phyloP scores from a whole-genome alignment of 2,888 invertebrate species.

The Holacanthella duospinosa region DNA sequence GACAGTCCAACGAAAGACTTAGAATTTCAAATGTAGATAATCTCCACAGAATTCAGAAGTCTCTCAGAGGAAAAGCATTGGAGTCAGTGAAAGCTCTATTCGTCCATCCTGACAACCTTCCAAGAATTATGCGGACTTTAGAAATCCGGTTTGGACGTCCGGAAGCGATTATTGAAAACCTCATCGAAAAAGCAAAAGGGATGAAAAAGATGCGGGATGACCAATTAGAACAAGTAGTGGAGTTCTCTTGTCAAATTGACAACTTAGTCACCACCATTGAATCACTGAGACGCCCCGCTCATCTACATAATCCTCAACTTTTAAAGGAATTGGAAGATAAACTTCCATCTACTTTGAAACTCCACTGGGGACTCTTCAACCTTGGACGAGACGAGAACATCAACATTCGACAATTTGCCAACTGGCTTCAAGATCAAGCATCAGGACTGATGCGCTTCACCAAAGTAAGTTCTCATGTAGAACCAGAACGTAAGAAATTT shows the following conservation, averaged over 20 bases:
- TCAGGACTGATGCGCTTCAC: background rate
- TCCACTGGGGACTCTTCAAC: too few species aligned
- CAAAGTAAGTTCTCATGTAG: background rate
- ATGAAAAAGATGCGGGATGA: background rate
- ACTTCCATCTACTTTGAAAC: background rate
- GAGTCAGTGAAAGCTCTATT: constrained; percentile 12
- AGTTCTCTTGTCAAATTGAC: background rate
- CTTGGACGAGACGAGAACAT: too few species aligned
- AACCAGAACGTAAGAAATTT: background rate
- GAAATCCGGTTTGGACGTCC: constrained; percentile 16
- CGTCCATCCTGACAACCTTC: constrained; percentile 11
- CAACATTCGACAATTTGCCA: background rate
- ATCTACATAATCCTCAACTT: background rate
- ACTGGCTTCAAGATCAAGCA: background rate
- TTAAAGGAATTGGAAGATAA: background rate
- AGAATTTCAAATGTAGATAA: constrained; percentile 13
- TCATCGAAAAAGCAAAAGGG: constrained; percentile 2
- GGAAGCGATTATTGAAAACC: constrained; percentile 9
- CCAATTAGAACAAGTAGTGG: background rate
- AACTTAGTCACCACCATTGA: background rate
- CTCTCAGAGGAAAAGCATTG: constrained; percentile 15
- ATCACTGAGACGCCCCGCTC: background rate
- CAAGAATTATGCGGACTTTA: constrained; percentile 5
- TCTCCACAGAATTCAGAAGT: constrained; percentile 11
- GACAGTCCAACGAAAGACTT: constrained; percentile 8